Base-by-base conservation (phyloP, 2,888 invertebrate genomes). In the Itoplectis maculator region DNA sequence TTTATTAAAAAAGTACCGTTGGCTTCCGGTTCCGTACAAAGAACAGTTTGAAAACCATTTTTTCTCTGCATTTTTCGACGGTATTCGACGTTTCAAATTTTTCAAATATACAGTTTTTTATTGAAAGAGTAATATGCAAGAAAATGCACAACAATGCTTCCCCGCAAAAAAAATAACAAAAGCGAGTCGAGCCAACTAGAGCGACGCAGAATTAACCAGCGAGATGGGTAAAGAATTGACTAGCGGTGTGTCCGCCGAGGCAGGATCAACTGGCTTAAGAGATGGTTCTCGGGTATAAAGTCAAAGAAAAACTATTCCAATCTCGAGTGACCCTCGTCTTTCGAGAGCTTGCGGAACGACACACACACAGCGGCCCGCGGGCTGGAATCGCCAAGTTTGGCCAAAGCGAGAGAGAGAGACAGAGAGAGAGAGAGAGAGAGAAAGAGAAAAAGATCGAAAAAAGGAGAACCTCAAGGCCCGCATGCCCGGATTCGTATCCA, bases 231-330 rank as follows among this genome's bases (percentile, higher is more conserved):
- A 69, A 51, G 45, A 29, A 72, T 72, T 35, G 59, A n/a, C 13
- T 45, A 45, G 35, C 45, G n/a, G n/a, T n/a, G 49, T 51, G 23
- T 15, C 18, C 65, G 51, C 35, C 7, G 23, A 51, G 56, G 42
- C 42, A 18, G 51, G 65, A 47, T 75, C 54, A 75, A 66, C 35
- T 56, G 35, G 45, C 20, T 56, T 66, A 66, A 75, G 35, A 18
- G 66, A 75, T 75, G 56, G 42, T 66, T 56, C 66, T 4, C 47
- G 20, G 37, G 35, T 56, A 42, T 56, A 66, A 75, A 75, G 75
- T 75, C 56, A 75, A 75, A 75, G 54, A 75, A 75, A 59, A 75
- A 75, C 66, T 75, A 75, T 75, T 75, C 75, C 75, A 75, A 75
- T 75, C 75, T 75, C 66, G 7, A 66, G 66, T 75, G 75, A 66